phyloP scores from a whole-genome alignment of 2,113 vertebrate genomes.

The Maccullochella peelii region DNA sequence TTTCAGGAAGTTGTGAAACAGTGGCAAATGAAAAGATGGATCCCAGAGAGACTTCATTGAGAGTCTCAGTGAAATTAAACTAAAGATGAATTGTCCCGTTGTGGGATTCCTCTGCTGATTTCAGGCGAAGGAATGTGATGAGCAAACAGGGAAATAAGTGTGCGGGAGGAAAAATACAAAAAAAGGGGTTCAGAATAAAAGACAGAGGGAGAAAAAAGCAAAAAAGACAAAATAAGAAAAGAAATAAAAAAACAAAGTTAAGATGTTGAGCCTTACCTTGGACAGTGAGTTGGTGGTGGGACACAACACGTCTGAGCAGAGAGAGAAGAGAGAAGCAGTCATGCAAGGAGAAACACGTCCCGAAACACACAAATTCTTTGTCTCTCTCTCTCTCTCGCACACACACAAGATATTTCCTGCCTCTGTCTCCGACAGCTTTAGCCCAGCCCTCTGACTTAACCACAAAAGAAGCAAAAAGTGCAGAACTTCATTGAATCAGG shows the following conservation, averaged over 20 bases:
- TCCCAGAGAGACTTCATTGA: background rate
- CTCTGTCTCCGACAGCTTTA: slow-evolving; percentile 33
- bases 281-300: background rate
- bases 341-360: slow-evolving; percentile 29
- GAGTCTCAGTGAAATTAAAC: background rate
- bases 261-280: slow-evolving; percentile 66
- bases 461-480: slow-evolving; percentile 29
- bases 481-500: slow-evolving; percentile 33
- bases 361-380: slow-evolving; percentile 37
- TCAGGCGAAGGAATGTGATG: slow-evolving; percentile 56
- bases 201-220: background rate
- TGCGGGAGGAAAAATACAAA: background rate
- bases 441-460: slow-evolving; percentile 60
- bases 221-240: background rate
- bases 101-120: slow-evolving; percentile 33
- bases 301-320: slow-evolving; percentile 39
- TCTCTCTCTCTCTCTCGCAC: slow-evolving; percentile 14
- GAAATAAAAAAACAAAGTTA: background rate
- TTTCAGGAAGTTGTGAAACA: slow-evolving; percentile 43
- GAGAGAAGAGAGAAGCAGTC: slow-evolving; percentile 23
- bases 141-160: slow-evolving; percentile 18
- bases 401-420: slow-evolving; percentile 64
- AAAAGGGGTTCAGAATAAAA: background rate
- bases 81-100: slow-evolving; percentile 7
- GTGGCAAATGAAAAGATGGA: background rate